Evolutionary conservation across 1,140 invertebrate species (phyloP), one percentile per base, ranked within the genome.

Genomic region (Calycopis cecrops): DNA sequence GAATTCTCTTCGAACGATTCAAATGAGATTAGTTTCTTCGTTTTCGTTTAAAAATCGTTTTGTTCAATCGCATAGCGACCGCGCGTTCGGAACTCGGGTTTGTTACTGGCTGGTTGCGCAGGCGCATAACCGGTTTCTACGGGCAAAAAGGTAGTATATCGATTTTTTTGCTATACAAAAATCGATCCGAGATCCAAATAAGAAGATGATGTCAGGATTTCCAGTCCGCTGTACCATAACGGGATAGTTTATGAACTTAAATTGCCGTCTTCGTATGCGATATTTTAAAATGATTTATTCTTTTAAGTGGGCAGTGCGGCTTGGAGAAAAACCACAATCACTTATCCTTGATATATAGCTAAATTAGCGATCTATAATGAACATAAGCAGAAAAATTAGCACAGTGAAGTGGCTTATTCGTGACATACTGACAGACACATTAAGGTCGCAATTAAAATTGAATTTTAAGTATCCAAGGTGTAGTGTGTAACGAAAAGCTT

Each of bases 41-140:
- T 76, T 78, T 70, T 69, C 69, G 70, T 73, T 71, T 61, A 28
- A 67, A 49, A 62, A 69, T 79, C 73, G 76, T 78, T 81, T 69
- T 66, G 60, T 35, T 55, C 17, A 37, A 59, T 71, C 63, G 69
- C 81, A 85, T 85, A 63, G 79, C 81, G 79, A 68, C 80, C 76
- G 73, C 77, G 65, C 80, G 71, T 62, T 69, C 66, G 62, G 49
- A 57, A 34, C 64, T 72, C 77, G 64, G 60, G 57, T 69, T 55
- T 51, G 54, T 60, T 63, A 78, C 79, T 76, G 77, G 57, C 60
- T 58, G 68, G 57, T 49, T 56, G 59, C 60, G 52, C 51, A 42
- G 47, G 71, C 71, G 70, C 65, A 42, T 35, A 55, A 68, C 69
- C 67, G 59, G 67, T 68, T 67, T 57, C 59, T 48, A 53, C 34